These are phyloP conservation scores for Sakesphorus luctuosus DNA, from an alignment of 2,113 vertebrate species.

Conservation along the genomic window DNA sequence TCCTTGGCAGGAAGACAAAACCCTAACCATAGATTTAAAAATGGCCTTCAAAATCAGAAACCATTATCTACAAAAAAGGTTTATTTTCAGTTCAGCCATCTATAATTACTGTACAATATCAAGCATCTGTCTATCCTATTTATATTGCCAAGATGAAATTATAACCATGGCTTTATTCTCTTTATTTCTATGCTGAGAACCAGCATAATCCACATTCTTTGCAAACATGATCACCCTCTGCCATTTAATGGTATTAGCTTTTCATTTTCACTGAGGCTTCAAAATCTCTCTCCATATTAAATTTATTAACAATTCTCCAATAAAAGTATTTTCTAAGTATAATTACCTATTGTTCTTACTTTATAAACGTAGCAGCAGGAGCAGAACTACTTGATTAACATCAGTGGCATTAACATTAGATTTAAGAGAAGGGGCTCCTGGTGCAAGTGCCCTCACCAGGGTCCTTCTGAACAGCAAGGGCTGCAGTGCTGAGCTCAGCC, in stretches of 20 bases:
- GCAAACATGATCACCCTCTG: conserved; percentile 42
- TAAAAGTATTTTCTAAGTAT: not conserved
- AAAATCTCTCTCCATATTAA: not conserved
- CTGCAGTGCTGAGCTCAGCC: not conserved
- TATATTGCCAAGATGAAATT: conserved; percentile 75
- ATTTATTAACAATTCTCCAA: conserved; percentile 15
- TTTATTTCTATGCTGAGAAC: conserved; percentile 64
- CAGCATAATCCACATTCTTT: conserved; percentile 51
- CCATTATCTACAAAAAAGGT: conserved; percentile 65
- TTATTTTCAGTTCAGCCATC: conserved; percentile 67
- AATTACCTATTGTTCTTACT: not conserved
- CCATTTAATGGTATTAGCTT: conserved; percentile 49
- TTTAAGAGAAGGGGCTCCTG: not conserved
- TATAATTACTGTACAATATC: conserved; percentile 71
- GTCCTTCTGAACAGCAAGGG: not conserved
- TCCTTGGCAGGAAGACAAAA: conserved; percentile 60
- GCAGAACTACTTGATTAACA: not conserved
- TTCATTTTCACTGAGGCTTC: conserved; percentile 17
- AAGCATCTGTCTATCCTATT: conserved; percentile 74
- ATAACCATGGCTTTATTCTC: conserved; percentile 63
- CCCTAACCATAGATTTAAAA: conserved; percentile 41
- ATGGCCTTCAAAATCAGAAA: conserved; percentile 66
- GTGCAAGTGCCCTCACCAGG: not conserved
- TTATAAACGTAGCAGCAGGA: not conserved
- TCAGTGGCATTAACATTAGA: not conserved